These are phyloP conservation scores for Rhingia rostrata DNA, from an alignment of 2,888 invertebrate species.

Conservation along the genomic window DNA sequence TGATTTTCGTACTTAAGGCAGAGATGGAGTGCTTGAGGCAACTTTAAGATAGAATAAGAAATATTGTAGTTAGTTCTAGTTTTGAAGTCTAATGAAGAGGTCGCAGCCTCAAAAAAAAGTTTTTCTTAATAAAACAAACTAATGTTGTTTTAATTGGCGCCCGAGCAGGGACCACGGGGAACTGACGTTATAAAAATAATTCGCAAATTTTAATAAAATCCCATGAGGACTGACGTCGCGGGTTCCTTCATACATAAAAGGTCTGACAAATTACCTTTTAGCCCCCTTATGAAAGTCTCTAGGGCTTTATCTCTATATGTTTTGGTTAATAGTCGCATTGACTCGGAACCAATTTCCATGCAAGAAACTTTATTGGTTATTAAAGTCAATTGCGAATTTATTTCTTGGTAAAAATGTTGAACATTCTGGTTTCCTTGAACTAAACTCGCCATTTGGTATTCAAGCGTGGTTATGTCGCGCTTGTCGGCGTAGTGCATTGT, in stretches of 20 bases:
- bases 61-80: no score
- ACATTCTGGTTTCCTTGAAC: no score
- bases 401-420: neutral
- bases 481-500: slow-evolving; percentile 48
- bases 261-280: slow-evolving; percentile 27
- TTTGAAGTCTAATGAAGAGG: no score
- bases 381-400: slow-evolving; percentile 10
- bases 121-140: no score
- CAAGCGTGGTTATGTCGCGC: slow-evolving; percentile 30
- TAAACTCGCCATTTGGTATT: slow-evolving; percentile 20
- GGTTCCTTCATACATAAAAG: slow-evolving; percentile 17
- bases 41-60: no score
- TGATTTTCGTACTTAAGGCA: slow-evolving; percentile 29
- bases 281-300: slow-evolving; percentile 39
- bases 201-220: no score
- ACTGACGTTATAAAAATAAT: no score
- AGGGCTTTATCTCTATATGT: slow-evolving; percentile 7
- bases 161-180: no score
- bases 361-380: slow-evolving; percentile 38
- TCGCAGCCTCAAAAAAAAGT: no score
- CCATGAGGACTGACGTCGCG: no score
- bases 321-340: neutral
- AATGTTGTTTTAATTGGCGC: no score
- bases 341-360: slow-evolving; percentile 20
- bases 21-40: slow-evolving; percentile 38